A percentile compares a stretch with the other conserved stretches of the same genome.
phyloP scores from a whole-genome alignment of 1,140 invertebrate genomes.

The Zaprionus camerounensis region DNA sequence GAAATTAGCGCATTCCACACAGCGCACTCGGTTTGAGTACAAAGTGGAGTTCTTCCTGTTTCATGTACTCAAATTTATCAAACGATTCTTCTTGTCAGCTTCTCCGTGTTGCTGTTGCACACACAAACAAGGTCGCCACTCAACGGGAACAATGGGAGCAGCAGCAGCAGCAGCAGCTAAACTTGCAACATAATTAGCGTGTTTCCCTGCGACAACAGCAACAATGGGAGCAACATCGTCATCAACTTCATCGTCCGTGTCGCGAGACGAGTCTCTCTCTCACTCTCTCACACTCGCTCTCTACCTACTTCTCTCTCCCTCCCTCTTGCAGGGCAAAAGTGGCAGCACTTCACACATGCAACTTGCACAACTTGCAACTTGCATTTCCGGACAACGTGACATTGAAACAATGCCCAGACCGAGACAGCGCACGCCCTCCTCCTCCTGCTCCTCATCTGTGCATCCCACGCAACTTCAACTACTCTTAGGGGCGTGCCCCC shows the following conservation, averaged over 20 bases:
- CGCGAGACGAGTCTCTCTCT: constrained; percentile 44
- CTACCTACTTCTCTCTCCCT: background rate
- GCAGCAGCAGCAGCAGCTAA: constrained; percentile 29
- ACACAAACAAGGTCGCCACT: constrained; percentile 62
- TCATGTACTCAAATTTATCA: constrained; percentile 26
- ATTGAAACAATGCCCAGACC: constrained; percentile 71
- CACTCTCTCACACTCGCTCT: background rate
- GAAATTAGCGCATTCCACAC: background rate
- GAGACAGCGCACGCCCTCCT: background rate
- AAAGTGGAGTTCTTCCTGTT: constrained; percentile 28
- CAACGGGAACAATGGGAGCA: constrained; percentile 30
- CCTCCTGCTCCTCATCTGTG: background rate
- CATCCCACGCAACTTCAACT: background rate
- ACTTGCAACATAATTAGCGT: constrained; percentile 73
- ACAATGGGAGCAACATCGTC: constrained; percentile 28
- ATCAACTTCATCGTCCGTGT: constrained; percentile 51
- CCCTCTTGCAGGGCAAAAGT: constrained; percentile 18
- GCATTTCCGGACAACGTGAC: constrained; percentile 65
- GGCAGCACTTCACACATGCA: constrained; percentile 36
- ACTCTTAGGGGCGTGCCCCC: background rate
- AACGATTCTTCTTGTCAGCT: constrained; percentile 14
- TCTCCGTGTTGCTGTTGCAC: background rate
- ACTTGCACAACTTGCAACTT: constrained; percentile 32
- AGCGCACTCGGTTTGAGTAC: too few species aligned
- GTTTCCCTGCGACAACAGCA: constrained; percentile 64